Base-by-base conservation (phyloP, 2,113 vertebrate genomes). In the Atlantisia rogersi region DNA sequence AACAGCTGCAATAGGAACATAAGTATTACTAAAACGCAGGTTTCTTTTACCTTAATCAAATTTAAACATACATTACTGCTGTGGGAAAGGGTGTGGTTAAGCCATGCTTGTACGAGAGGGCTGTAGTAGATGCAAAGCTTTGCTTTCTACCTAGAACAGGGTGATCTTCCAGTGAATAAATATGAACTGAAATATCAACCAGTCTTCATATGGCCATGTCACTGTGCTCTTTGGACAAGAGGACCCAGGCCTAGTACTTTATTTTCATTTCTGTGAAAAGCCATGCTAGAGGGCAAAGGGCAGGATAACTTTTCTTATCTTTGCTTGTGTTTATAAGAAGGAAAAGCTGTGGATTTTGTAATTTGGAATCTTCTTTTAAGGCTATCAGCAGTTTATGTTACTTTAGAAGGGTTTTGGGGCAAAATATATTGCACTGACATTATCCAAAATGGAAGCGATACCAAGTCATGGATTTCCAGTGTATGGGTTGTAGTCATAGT, bases 401-500 rank as follows among this genome's bases (percentile, higher is more conserved):
- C 15, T 53, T 9, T 4, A 12, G 20, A 46, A 68, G 20, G 12
- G 5, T 35, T 68, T 56, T 17, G 10, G 13, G 15, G 5, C 22
- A 42, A 70, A 9, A 12, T 35, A 18, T 35, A 44, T 46, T 48
- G 22, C 5, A 63, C 3, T 11, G 18, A 29, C 10, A 8, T 12
- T 20, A 60, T 37, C 31, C 19, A 65, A 69, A 56, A 3, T 21
- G 5, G 11, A 83, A 64, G 8, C 0, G 0, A 73, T 52, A 7
- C 6, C 11, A 69, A 37, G 29, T 26, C 3, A 40, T 25, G 35
- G 13, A 10, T 69, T 64, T 60, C 15, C 9, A 11, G 5, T 37
- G 10, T 16, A 11, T 29, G 60, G 4, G 4, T 12, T 77, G 28
- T 35, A 69, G 37, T 29, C 7, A 35, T 11, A 37, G 9, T 60